A percentile compares a stretch with the other conserved stretches of the same genome.
phyloP scores from a whole-genome alignment of 2,888 invertebrate species.

The Mythimna loreyi region DNA sequence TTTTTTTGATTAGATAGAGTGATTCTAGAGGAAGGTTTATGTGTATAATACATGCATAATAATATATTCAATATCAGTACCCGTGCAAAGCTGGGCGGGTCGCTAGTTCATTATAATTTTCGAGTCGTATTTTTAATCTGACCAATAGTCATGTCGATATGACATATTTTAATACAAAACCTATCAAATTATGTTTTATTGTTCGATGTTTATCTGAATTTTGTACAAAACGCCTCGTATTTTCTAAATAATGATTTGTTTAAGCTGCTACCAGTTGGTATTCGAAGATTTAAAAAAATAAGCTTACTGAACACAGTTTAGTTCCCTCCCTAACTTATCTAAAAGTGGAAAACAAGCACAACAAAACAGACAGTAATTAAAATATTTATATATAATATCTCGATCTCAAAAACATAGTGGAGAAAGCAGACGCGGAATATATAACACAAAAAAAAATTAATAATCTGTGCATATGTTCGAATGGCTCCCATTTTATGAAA shows the following conservation, averaged over 20 bases:
- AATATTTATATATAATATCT: slow-evolving; percentile 10
- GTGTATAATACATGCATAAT: too few relatives aligned
- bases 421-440: not conserved
- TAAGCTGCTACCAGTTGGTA: not conserved
- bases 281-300: not conserved
- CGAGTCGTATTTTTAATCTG: too few relatives aligned
- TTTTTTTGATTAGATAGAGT: too few relatives aligned
- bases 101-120: not conserved
- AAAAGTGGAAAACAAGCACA: not conserved
- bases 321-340: not conserved
- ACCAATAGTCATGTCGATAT: too few relatives aligned
- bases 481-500: slow-evolving; percentile 19
- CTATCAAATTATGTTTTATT: too few relatives aligned
- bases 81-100: too few relatives aligned
- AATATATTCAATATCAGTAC: too few relatives aligned
- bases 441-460: not conserved
- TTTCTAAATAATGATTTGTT: too few relatives aligned
- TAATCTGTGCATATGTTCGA: not conserved
- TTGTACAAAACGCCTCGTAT: too few relatives aligned
- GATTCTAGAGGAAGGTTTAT: too few relatives aligned
- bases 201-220: too few relatives aligned
- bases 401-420: not conserved
- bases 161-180: too few relatives aligned
- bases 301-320: not conserved
- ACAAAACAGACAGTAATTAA: not conserved